A percentile compares a stretch with the other conserved stretches of the same genome.
These are phyloP conservation scores for Ptychobarbus kaznakovi DNA, from an alignment of 2,797 vertebrate species.

Conservation along the genomic window DNA sequence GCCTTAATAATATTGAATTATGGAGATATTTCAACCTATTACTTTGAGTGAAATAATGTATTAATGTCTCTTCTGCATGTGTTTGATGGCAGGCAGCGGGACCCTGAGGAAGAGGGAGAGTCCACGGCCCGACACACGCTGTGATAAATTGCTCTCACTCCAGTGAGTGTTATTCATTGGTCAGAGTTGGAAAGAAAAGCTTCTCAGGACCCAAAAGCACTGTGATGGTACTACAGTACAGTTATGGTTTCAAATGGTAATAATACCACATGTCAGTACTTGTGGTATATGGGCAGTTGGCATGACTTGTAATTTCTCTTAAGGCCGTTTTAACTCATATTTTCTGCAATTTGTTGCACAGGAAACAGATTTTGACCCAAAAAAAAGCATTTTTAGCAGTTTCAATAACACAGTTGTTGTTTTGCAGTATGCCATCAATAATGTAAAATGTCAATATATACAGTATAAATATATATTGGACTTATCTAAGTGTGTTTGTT, in stretches of 20 bases:
- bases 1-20: slow-evolving; percentile 41
- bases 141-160: slow-evolving; percentile 57
- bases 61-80: slow-evolving; percentile 38
- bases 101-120: slow-evolving; percentile 45
- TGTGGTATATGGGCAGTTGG: background rate
- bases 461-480: background rate
- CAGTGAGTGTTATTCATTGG: slow-evolving; percentile 48
- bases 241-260: background rate
- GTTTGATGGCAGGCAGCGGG: slow-evolving; percentile 35
- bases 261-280: background rate
- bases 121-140: slow-evolving; percentile 39
- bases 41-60: slow-evolving; percentile 46
- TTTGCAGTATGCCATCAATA: background rate
- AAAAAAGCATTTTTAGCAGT: background rate
- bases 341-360: background rate
- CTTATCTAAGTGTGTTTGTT: no score
- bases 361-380: background rate
- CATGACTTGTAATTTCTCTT: background rate
- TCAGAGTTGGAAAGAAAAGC: slow-evolving; percentile 42
- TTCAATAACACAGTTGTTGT: background rate
- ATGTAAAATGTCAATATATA: background rate
- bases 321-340: background rate
- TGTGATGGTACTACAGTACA: background rate
- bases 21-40: slow-evolving; percentile 47
- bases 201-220: slow-evolving; percentile 8